These are phyloP conservation scores for Oreortyx pictus DNA, from an alignment of 2,797 vertebrate species.

Conservation along the genomic window DNA sequence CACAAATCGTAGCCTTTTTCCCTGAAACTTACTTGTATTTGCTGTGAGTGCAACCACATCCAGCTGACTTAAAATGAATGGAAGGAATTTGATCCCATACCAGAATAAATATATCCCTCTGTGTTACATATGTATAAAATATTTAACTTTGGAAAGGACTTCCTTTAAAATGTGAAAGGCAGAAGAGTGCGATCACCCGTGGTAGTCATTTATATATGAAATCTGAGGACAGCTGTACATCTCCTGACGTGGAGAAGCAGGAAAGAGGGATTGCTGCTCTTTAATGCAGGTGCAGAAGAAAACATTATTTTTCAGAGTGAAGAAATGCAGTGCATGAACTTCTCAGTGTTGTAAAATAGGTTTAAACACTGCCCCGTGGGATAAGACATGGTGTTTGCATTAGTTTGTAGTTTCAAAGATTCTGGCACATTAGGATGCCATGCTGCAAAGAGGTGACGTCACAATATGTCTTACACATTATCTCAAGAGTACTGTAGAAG, in stretches of 20 bases:
- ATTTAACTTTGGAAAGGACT: accelerated
- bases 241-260: accelerated
- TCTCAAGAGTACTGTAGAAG: background rate
- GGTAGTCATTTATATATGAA: background rate
- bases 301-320: background rate
- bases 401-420: background rate
- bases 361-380: background rate
- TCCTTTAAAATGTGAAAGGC: background rate
- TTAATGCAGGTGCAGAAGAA: background rate
- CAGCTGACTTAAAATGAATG: background rate
- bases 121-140: background rate
- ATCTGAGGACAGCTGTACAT: background rate
- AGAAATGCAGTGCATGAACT: accelerated
- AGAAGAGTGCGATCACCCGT: background rate
- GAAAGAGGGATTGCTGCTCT: background rate
- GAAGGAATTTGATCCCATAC: background rate
- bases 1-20: background rate
- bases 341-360: background rate
- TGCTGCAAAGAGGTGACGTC: background rate
- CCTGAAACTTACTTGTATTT: background rate
- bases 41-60: background rate
- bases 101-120: background rate
- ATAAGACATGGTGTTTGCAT: accelerated
- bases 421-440: background rate
- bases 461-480: background rate